These are phyloP conservation scores for Kuschelorhynchus macadamiae DNA, from an alignment of 2,888 invertebrate species.

Conservation along the genomic window DNA sequence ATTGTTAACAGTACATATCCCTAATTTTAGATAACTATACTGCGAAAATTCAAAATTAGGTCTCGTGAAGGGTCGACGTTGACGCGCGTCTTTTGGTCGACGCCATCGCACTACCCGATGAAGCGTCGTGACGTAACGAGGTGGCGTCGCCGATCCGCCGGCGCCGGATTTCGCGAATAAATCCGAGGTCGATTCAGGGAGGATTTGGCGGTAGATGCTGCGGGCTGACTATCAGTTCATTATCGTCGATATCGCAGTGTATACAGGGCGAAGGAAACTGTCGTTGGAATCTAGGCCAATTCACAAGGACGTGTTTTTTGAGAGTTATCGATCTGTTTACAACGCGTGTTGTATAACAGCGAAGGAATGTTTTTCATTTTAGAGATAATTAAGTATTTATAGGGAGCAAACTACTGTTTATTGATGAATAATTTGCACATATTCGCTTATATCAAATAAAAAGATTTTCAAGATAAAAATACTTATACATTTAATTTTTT, in stretches of 20 bases:
- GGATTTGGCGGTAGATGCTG: slow-evolving; percentile 9
- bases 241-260: neutral
- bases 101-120: slow-evolving; percentile 48
- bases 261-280: too few species aligned
- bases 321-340: too few species aligned
- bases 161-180: slow-evolving; percentile 40
- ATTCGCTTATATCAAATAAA: too few species aligned
- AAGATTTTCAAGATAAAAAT: too few species aligned
- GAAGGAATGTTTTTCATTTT: too few species aligned
- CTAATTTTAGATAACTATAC: slow-evolving; percentile 22
- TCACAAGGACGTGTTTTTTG: too few species aligned
- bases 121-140: slow-evolving; percentile 59
- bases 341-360: too few species aligned
- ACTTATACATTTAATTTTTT: too few species aligned
- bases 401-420: too few species aligned
- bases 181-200: slow-evolving; percentile 17
- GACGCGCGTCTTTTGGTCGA: slow-evolving; percentile 43
- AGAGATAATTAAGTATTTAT: too few species aligned
- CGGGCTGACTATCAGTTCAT: neutral
- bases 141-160: slow-evolving; percentile 56
- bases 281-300: too few species aligned
- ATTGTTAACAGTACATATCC: slow-evolving; percentile 15
- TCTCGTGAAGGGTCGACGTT: slow-evolving; percentile 16
- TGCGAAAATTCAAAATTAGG: slow-evolving; percentile 18
- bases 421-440: too few species aligned